Conservation (phyloP, 2,888 invertebrate species). For the Dascillus cervinus region DNA sequence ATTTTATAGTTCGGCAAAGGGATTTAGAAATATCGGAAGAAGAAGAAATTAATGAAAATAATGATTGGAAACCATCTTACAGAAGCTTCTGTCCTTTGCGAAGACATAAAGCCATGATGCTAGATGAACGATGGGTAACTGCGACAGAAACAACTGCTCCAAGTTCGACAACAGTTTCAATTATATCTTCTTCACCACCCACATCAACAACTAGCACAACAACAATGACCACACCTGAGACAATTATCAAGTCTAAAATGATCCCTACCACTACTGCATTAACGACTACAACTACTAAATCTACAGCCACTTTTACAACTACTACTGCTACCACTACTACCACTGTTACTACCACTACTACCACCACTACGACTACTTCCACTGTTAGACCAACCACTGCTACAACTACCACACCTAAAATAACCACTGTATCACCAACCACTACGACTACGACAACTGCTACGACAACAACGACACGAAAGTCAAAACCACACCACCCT, state of each 20-base stretch:
- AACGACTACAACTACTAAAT: conserved; percentile 10
- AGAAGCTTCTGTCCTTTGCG: conserved; percentile 4
- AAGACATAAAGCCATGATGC: too few relatives aligned
- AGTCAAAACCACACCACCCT: too few relatives aligned
- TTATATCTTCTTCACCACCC: not conserved
- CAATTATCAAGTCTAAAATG: not conserved
- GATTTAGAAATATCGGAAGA: conserved; percentile 2
- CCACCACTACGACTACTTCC: conserved; percentile 9
- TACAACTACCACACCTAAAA: conserved; percentile 6
- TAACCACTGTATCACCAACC: conserved; percentile 4
- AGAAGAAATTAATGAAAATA: not conserved
- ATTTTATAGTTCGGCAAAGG: conserved; percentile 6
- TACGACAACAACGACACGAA: conserved; percentile 28
- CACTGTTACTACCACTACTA: conserved; percentile 13
- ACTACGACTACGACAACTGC: conserved; percentile 6
- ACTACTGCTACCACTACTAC: conserved; percentile 12
- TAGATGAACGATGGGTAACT: too few relatives aligned
- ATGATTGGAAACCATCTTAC: conserved; percentile 7
- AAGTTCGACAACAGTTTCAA: not conserved
- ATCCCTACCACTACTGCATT: conserved; percentile 9
- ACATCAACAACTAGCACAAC: not conserved
- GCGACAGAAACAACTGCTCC: too few relatives aligned
- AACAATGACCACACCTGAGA: conserved; percentile 1
- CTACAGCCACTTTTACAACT: conserved; percentile 13
- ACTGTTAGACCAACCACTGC: conserved; percentile 8